Evolutionary conservation across 2,797 vertebrate species (phyloP), one percentile per base, ranked within the genome.

Genomic region (Myotis planiceps): DNA sequence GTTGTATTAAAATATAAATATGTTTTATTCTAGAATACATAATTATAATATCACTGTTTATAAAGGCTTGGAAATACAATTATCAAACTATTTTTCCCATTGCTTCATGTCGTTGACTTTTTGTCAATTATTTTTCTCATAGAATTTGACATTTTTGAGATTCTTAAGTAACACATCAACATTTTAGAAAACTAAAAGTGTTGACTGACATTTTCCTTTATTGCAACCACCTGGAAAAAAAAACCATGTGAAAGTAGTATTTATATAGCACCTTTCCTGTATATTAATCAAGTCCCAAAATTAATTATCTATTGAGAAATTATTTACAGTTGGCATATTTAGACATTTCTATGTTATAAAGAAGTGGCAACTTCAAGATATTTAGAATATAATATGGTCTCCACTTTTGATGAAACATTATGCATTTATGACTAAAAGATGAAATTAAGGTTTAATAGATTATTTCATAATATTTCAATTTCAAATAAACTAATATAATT

Each of bases 181-280:
- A 82, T 93, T 95, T 91, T 85, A 81, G 42, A 85, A 85, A 95
- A 47, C 14, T 15, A 80, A 84, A 87, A 71, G 42, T 76, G 42
- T 78, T 93, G 18, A 76, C 32, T 92, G 66, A 16, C 55, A 88
- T 96, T 95, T 94, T 32, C 2, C 47, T 96, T 91, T 72, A 60
- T 69, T 78, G 21, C 42, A 65, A 1, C 47, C 60, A 91, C 47
- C 21, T 94, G n/a, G 51, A 45, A 83, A 81, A 88, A 72, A 60
- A 23, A 2, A 60, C 10, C 10, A 53, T 47, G 10, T 66, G 27
- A 68, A 55, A 68, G 72, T 37, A 60, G 19, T 74, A 47, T 55
- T 87, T 85, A 88, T 76, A 82, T 95, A 71, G 23, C 10, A 55
- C 3, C 1, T 80, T 8, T 82, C 15, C 23, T 58, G 7, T 34